These are phyloP conservation scores for Drosophila bocqueti DNA, from an alignment of 1,140 invertebrate genomes.

Conservation along the genomic window DNA sequence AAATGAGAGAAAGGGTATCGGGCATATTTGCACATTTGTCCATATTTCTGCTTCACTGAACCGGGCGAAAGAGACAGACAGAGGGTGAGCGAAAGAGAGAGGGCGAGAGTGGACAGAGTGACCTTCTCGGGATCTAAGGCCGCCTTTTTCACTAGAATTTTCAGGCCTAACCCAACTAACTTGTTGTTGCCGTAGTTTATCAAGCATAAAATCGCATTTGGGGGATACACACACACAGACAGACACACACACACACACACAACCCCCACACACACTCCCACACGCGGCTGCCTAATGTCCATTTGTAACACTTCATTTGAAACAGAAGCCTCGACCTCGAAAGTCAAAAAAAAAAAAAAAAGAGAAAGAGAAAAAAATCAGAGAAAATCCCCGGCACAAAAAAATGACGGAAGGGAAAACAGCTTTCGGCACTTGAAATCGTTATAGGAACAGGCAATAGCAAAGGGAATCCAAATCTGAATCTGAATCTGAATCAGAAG, in stretches of 20 bases:
- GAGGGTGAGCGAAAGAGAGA: background rate
- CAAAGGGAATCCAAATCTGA: conserved; percentile 18
- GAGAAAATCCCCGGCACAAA: background rate
- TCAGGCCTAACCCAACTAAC: conserved; percentile 55
- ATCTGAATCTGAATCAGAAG: conserved; percentile 1
- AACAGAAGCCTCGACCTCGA: conserved; percentile 70
- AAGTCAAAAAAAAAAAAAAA: conserved; percentile 56
- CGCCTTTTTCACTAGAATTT: conserved; percentile 34
- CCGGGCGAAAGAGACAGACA: conserved; percentile 19
- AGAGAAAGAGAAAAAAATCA: background rate
- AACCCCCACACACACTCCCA: background rate
- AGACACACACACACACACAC: conserved; percentile 10
- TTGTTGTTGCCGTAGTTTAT: conserved; percentile 77
- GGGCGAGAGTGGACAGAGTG: conserved; percentile 5
- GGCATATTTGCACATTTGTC: conserved; percentile 81
- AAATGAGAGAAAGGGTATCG: conserved; percentile 26
- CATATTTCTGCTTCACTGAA: conserved; percentile 77
- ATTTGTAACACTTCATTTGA: conserved; percentile 82
- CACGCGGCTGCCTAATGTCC: conserved; percentile 63
- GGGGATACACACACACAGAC: conserved; percentile 29
- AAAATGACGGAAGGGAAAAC: conserved; percentile 21
- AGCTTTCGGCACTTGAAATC: conserved; percentile 37
- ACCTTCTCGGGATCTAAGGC: conserved; percentile 24
- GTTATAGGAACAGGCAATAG: conserved; percentile 11
- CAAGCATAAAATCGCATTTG: conserved; percentile 82